Evolutionary conservation across 2,888 invertebrate genomes (phyloP), one percentile per base, ranked within the genome.

Genomic region (Apocheima hispidaria): DNA sequence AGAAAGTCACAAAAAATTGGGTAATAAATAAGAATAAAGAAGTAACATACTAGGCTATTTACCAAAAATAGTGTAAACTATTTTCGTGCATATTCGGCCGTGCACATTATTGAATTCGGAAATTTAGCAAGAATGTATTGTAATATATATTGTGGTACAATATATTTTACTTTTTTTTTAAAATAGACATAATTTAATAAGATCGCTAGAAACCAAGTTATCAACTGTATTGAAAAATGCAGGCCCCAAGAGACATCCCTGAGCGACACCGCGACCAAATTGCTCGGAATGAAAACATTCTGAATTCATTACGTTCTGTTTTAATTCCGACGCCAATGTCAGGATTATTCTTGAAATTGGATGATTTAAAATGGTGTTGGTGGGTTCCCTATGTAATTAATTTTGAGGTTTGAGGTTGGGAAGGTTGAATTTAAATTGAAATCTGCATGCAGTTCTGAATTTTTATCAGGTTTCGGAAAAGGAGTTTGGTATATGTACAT

Each of bases 271-370:
- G 56, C 57, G 0, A 28, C 60, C 52, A 65, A 63, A 68, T 67
- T 66, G 68, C 54, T 51, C 68, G 64, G 69, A 76, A 76, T 74
- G 72, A 78, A 80, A 79, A 79, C 81, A 81, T 79, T 74, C 72
- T 69, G 73, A 75, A 81, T 81, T 81, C 75, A 81, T 81, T 76
- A 77, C 61, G 35, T 56, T 48, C 66, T 58, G 70, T 71, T 71
- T 77, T 77, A 77, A 79, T 77, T 77, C 66, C 69, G 68, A 65
- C 38, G 44, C 48, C 65, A 48, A 73, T 70, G 78, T 77, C 70
- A 38, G 78, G 77, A 78, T 81, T 78, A 78, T 69, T 50, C 46
- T 51, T 52, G 66, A 74, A 79, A 81, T 80, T 80, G 79, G 76
- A 76, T 73, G 72, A 78, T 78, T 78, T 75, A 70, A 74, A 74